phyloP scores from a whole-genome alignment of 2,888 invertebrate species.

The Agrochola lychnidis region DNA sequence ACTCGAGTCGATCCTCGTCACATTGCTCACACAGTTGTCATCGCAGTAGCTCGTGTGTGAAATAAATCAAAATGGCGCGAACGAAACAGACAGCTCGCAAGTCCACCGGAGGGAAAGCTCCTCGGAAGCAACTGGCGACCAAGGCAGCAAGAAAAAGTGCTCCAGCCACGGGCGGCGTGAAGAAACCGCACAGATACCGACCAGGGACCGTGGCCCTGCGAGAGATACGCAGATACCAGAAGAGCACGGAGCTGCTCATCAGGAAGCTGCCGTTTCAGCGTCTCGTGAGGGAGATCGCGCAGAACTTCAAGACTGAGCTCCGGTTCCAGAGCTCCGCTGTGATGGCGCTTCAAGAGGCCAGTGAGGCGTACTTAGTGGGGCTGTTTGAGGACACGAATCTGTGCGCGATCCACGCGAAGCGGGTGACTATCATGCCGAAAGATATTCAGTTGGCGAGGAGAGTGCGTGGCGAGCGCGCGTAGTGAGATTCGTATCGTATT shows the following conservation, averaged over 20 bases:
- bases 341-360: conserved; percentile 92
- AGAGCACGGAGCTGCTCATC: conserved; percentile 93
- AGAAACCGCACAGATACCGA: conserved; percentile 93
- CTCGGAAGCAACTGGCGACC: conserved; percentile 93
- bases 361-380: conserved; percentile 92
- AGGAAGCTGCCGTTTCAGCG: conserved; percentile 94
- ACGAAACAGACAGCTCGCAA: conserved; percentile 94
- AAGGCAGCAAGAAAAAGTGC: conserved; percentile 94
- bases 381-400: conserved; percentile 94
- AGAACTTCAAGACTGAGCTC: conserved; percentile 93
- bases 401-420: conserved; percentile 93
- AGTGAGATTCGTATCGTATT: conserved; percentile 17
- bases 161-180: conserved; percentile 93
- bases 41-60: not conserved
- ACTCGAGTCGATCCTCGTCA: not conserved
- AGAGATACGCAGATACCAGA: conserved; percentile 94
- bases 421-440: conserved; percentile 86
- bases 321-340: conserved; percentile 93
- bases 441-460: conserved; percentile 83
- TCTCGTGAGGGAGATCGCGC: conserved; percentile 93
- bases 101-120: conserved; percentile 94
- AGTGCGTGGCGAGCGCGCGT: conserved; percentile 83
- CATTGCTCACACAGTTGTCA: not conserved
- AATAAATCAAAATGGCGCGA: conserved; percentile 90
- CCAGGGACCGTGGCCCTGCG: conserved; percentile 93